Conservation (phyloP, 2,113 vertebrate species). For the Sminthopsis crassicaudata region DNA sequence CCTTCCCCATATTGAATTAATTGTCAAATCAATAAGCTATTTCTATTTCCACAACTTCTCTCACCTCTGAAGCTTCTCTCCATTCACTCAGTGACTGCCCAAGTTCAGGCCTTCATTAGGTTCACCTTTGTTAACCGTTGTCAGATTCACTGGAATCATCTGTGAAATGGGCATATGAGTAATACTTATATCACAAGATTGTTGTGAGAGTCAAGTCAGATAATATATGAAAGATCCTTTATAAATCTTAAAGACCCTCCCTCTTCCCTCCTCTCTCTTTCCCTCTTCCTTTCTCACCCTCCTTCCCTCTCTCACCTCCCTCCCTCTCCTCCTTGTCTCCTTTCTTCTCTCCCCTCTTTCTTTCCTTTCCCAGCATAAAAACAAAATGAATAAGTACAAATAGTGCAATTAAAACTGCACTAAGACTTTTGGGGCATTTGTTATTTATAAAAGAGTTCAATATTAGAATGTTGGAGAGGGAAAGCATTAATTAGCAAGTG, state of each 20-base stretch:
- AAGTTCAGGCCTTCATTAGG: neutral
- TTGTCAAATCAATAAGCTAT: neutral
- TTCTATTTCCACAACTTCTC: neutral
- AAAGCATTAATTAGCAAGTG: too few species aligned
- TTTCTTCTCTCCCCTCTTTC: too few species aligned
- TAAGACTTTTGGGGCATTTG: neutral
- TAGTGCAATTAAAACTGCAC: neutral
- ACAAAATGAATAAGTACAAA: neutral
- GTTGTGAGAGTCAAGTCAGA: neutral
- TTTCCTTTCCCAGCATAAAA: neutral
- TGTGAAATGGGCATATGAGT: neutral
- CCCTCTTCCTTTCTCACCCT: too few species aligned
- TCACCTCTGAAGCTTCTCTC: neutral
- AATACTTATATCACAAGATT: neutral
- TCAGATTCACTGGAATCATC: neutral
- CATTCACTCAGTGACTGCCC: neutral
- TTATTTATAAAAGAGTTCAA: neutral
- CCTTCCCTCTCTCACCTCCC: too few species aligned
- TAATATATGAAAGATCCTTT: neutral
- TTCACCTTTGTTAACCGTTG: neutral
- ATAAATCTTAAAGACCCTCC: neutral
- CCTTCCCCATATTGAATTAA: neutral
- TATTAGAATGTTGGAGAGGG: neutral
- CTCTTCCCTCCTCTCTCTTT: too few species aligned
- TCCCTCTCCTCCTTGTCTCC: too few species aligned